Evolutionary conservation across 1,140 invertebrate genomes (phyloP).

Genomic region (Dermatophagoides farinae): DNA sequence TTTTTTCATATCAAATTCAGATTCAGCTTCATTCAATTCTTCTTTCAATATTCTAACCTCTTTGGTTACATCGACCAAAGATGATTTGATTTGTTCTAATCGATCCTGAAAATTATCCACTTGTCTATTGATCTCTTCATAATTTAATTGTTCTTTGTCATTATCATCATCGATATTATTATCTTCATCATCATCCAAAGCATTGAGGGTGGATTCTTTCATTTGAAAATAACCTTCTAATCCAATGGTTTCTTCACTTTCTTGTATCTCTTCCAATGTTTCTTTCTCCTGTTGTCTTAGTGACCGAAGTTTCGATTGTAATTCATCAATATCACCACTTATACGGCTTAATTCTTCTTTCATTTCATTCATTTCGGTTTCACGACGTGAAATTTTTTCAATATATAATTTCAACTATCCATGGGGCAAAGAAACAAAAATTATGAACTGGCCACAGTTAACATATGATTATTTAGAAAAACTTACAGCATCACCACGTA

Average conservation of each 20-base stretch:
- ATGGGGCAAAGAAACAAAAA: slow-evolving; percentile 14
- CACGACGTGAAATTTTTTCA: slow-evolving; percentile 49
- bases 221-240: slow-evolving; percentile 32
- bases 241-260: slow-evolving; percentile 29
- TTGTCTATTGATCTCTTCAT: slow-evolving; percentile 32
- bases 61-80: slow-evolving; percentile 40
- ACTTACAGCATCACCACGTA: slow-evolving; percentile 48
- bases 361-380: slow-evolving; percentile 54
- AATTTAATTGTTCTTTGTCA: slow-evolving; percentile 33
- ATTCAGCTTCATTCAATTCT: slow-evolving; percentile 32
- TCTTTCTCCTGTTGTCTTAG: slow-evolving; percentile 25
- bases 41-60: slow-evolving; percentile 38
- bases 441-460: too few relatives aligned
- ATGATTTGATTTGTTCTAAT: slow-evolving; percentile 39
- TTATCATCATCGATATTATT: slow-evolving; percentile 37
- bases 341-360: slow-evolving; percentile 45
- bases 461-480: slow-evolving; percentile 2
- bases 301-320: slow-evolving; percentile 40
- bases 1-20: slow-evolving; percentile 37
- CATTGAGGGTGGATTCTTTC: slow-evolving; percentile 34
- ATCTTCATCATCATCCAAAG: slow-evolving; percentile 36
- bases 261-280: slow-evolving; percentile 10
- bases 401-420: slow-evolving; percentile 58
- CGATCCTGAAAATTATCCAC: slow-evolving; percentile 39
- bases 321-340: slow-evolving; percentile 43